Conservation (phyloP, 1,140 invertebrate species). For the Bombus haemorrhoidalis region DNA sequence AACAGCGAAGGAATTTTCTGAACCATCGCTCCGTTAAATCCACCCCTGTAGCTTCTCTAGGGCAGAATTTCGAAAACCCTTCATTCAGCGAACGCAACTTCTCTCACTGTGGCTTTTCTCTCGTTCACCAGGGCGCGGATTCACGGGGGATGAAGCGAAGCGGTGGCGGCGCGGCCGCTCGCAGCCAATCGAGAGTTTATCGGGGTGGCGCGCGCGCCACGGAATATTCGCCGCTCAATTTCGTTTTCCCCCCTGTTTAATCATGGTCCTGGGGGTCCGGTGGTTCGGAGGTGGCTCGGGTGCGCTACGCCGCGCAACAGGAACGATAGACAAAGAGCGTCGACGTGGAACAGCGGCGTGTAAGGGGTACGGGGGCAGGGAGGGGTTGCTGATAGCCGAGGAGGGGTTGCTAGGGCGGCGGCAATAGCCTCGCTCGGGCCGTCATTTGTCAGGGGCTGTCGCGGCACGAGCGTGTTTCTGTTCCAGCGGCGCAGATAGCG, state of each 20-base stretch:
- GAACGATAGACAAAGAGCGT: background rate
- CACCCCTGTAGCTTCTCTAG: background rate
- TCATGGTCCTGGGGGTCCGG: constrained; percentile 72
- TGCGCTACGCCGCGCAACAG: constrained; percentile 45
- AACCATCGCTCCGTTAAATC: no score
- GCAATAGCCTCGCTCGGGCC: constrained; percentile 76
- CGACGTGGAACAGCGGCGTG: constrained; percentile 26
- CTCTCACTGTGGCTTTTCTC: background rate
- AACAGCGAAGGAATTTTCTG: no score
- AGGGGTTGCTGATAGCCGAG: constrained; percentile 49
- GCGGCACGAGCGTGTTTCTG: constrained; percentile 82
- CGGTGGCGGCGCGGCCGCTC: constrained; percentile 7
- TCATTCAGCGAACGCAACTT: background rate
- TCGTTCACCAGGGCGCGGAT: background rate
- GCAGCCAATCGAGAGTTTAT: constrained; percentile 67
- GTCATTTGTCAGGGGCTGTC: constrained; percentile 83
- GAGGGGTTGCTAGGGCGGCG: constrained; percentile 66
- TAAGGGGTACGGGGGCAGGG: background rate
- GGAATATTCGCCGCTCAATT: constrained; percentile 77
- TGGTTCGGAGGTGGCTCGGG: constrained; percentile 73
- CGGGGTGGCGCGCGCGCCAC: constrained; percentile 50
- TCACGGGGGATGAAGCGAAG: background rate
- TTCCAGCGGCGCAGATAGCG: constrained; percentile 81
- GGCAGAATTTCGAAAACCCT: background rate
- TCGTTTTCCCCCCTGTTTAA: constrained; percentile 80